Conservation (phyloP, 2,888 invertebrate species). For the Cybosia mesomella region DNA sequence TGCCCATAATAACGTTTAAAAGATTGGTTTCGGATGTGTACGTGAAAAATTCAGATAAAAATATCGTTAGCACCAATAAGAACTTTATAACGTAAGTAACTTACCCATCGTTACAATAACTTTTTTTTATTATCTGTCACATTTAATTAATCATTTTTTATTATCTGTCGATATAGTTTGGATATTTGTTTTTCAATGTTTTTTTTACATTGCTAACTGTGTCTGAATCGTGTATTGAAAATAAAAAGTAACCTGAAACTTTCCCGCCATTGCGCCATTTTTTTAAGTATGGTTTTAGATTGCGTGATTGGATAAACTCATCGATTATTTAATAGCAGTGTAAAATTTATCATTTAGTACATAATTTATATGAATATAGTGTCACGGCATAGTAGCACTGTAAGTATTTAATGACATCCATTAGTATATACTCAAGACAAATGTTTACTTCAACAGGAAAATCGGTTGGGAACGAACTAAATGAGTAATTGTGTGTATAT, state of each 20-base stretch:
- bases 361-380: constrained; percentile 42
- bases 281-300: constrained; percentile 20
- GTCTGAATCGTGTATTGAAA: background rate
- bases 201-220: background rate
- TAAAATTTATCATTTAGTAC: constrained; percentile 40
- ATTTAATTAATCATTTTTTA: background rate
- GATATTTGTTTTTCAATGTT: background rate
- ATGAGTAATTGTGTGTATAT: background rate
- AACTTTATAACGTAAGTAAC: background rate
- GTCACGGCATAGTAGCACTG: constrained; percentile 28
- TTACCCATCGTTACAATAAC: background rate
- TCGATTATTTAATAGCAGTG: constrained; percentile 48
- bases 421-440: background rate
- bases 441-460: background rate
- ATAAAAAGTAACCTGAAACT: background rate
- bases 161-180: background rate
- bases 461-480: background rate
- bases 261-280: background rate
- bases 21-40: constrained; percentile 20
- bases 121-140: background rate
- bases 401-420: constrained; percentile 33
- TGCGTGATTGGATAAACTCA: constrained; percentile 39
- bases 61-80: background rate
- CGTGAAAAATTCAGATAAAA: constrained; percentile 9
- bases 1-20: constrained; percentile 33